Base-by-base conservation (phyloP, 2,888 invertebrate species). In the Volucella zonaria region DNA sequence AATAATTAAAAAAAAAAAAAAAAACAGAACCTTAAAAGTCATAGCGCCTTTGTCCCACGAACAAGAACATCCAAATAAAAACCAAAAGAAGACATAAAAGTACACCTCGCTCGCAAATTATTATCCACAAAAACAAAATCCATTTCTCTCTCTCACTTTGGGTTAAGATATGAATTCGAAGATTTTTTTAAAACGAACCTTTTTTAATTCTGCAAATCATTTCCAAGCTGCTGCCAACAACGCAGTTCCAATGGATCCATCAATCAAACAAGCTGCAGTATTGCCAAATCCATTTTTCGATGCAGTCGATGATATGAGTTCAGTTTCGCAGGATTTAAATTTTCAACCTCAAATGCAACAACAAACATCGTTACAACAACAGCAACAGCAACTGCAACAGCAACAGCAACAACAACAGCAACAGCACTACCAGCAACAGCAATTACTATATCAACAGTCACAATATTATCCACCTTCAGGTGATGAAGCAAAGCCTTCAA, bases 231-330 rank as follows among this genome's bases (percentile, higher is more conserved):
- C 82, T 62, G 71, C 58, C 61, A 47, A 15, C 38, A 86, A 64
- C 77, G 54, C 59, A 75, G 87, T 87, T 80, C 87, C 88, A 77
- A 74, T 86, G 74, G 86, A 85, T 47, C 47, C 64, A 56, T 51
- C 76, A 66, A 70, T 78, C 64, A 80, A 52, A 59, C 78, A 81
- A 74, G 88, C 89, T 73, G 85, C 88, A 76, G 88, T 82, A 52
- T 82, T 91, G 89, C 90, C 91, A 88, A 92, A 92, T 90, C 92
- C 92, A 87, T 92, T 91, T 88, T 90, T 90, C 82, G 90, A 90
- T 87, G 87, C 89, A 86, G 87, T 89, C 88, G 90, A 89, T 67
- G 80, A 77, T 64, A 67, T 80, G 42, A 77, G 74, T 49, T 74
- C 76, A 4, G 31, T 54, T 18, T 74, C 83, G 51, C 71, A 58